Base-by-base conservation (phyloP, 2,797 vertebrate species). In the Sebastes steindachneri region DNA sequence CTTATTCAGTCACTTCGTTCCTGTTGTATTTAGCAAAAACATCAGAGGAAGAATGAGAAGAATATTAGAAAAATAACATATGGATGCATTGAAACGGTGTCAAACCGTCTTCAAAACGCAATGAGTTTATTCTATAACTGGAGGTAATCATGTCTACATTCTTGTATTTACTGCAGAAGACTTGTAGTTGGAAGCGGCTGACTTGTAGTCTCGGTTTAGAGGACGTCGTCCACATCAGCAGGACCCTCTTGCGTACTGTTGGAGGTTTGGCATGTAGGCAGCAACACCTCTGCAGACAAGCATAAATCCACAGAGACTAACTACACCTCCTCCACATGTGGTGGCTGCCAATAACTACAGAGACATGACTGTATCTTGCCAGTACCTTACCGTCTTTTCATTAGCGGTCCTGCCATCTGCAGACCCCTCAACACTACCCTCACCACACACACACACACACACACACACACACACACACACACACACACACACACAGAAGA, bases 331-430 rank as follows among this genome's bases (percentile, higher is more conserved):
- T 71, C 73, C 77, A 48, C 64, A 33, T 51, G 45, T 9, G 35
- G 26, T 1, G 60, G 58, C 73, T 77, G 83, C 81, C 85, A 86
- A n/a, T 77, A 82, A 84, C 77, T 73, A 80, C 73, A 82, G 29
- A 86, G 72, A 74, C 80, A 25, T 65, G 68, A 33, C 79, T 41
- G 72, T 67, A 45, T 77, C 51, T 23, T 54, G 72, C 81, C 86
- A 86, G 80, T 9, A 59, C 53, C 58, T 33, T 68, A 31, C 35
- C n/a, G 41, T 65, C 29, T 74, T 73, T 79, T 78, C 79, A 79
- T 21, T 21, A 71, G 73, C 72, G 10, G 72, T 11, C 37, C 23
- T 70, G 37, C 85, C 80, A 73, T 84, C 68, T 68, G 54, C 73
- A 69, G 64, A 81, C 65, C 80, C 59, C 14, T 77, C 77, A 85